phyloP scores from a whole-genome alignment of 1,140 invertebrate genomes.

The Drosophila fuyamai region DNA sequence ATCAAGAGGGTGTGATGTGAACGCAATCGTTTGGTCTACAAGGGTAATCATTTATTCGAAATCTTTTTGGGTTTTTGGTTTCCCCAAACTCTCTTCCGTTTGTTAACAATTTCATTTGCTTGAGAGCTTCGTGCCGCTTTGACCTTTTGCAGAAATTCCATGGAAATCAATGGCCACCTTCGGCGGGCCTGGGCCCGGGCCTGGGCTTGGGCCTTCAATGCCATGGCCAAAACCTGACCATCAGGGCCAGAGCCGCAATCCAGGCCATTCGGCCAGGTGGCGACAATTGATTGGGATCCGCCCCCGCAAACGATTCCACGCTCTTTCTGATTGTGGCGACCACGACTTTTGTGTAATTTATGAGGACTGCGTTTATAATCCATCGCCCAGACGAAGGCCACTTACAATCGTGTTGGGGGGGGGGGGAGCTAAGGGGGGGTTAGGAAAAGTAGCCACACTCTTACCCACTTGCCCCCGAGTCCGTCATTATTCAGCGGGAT shows the following conservation, averaged over 20 bases:
- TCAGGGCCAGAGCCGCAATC: background rate
- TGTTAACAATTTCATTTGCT: constrained; percentile 8
- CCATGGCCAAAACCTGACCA: constrained; percentile 31
- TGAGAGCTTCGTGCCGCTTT: constrained; percentile 22
- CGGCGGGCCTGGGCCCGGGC: constrained; percentile 1
- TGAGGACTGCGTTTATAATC: constrained; percentile 31
- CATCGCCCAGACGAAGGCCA: background rate
- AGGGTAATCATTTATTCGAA: constrained; percentile 1
- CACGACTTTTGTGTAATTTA: constrained; percentile 36
- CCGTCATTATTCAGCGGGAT: constrained; percentile 24
- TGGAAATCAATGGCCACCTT: constrained; percentile 39
- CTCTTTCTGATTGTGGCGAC: constrained; percentile 14
- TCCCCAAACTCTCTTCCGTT: background rate
- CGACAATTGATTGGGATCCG: constrained; percentile 42
- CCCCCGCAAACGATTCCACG: background rate
- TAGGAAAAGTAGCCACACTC: too few relatives aligned
- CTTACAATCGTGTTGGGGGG: background rate
- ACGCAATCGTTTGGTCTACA: background rate
- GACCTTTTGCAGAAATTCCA: constrained; percentile 49
- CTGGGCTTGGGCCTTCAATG: constrained; percentile 15
- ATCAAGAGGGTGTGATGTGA: too few relatives aligned
- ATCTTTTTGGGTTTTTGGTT: background rate
- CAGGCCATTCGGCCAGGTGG: constrained; percentile 20
- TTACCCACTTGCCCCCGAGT: too few relatives aligned
- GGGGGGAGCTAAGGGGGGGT: too few relatives aligned